Base-by-base conservation (phyloP, 1,140 invertebrate genomes). In the Spodoptera frugiperda region DNA sequence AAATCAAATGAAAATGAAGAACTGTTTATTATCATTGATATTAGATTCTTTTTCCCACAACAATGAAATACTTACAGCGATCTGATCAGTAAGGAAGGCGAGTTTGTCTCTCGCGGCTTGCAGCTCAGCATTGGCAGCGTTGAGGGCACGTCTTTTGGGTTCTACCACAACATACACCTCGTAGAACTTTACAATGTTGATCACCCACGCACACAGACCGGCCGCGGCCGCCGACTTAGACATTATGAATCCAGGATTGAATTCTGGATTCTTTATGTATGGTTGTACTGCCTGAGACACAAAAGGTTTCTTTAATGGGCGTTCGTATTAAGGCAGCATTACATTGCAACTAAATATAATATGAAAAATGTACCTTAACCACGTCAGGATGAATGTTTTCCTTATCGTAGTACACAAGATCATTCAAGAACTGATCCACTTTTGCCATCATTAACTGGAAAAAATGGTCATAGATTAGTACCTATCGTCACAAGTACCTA, bases 101-200 rank as follows among this genome's bases (percentile, higher is more conserved):
- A 99, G 94, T 83, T 98, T 98, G 61, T 97, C 96, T 84, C 97
- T 95, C 0, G 98, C 98, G 49, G 96, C 96, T 78, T 96, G 95
- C 33, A 99, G 91, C 85, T 98, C 98, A 1, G 96, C 95, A 88
- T 98, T 98, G 3, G 98, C 98, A 80, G 97, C 96, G 15, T 96
- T 95, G 3, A 99, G 95, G 44, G 97, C 97, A 57, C 96, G 94
- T 89, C 98, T 95, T 86, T 99, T 98, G 11, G 98, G 98, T 89
- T 98, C 98, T 0, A 99, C 98, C 39, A 98, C 96, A 76, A 98
- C 97, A 88, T 97, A 99, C 15, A 99, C 98, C 53, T 98, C 97
- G 92, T 98, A 98, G 94, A 98, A 99, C 55, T 96, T 96, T 84
- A 98, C 95, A 79, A 99, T 98, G 90, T 99, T 99, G 71, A 98